Conservation (phyloP, 2,113 vertebrate genomes). For the Synodontis membranacea region DNA sequence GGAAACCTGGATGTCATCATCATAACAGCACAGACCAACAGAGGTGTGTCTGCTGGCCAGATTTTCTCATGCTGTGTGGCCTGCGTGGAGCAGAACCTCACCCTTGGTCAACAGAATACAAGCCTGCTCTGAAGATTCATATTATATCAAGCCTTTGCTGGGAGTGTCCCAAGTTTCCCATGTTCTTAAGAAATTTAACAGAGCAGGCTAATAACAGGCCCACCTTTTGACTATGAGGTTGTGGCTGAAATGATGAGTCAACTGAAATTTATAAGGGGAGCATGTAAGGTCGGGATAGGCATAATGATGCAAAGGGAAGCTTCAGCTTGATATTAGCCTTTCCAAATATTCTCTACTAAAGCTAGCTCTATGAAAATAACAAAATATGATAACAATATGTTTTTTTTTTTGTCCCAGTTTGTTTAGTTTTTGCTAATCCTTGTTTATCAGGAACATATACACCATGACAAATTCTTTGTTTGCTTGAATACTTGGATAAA, state of each 20-base stretch:
- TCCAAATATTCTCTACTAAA: background rate
- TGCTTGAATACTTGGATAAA: too few relatives aligned
- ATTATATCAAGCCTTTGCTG: slow-evolving; percentile 63
- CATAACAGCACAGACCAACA: slow-evolving; percentile 50
- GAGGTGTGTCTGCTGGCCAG: slow-evolving; percentile 70
- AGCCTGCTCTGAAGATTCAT: slow-evolving; percentile 61
- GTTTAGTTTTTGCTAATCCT: too few relatives aligned
- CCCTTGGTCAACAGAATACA: slow-evolving; percentile 76
- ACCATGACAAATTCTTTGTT: too few relatives aligned
- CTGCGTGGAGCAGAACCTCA: slow-evolving; percentile 70
- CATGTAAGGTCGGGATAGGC: slow-evolving; percentile 44
- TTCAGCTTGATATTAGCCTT: background rate
- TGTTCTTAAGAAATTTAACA: slow-evolving; percentile 21
- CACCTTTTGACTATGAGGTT: slow-evolving; percentile 44
- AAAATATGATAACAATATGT: too few relatives aligned
- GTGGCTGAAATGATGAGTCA: slow-evolving; percentile 62
- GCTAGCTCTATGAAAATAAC: background rate
- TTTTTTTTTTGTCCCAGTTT: too few relatives aligned
- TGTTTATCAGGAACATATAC: too few relatives aligned
- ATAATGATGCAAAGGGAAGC: slow-evolving; percentile 49
- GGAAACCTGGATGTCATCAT: slow-evolving; percentile 47
- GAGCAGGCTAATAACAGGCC: slow-evolving; percentile 56
- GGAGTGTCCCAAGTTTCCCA: slow-evolving; percentile 60
- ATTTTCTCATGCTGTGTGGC: slow-evolving; percentile 76
- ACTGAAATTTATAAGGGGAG: slow-evolving; percentile 44